phyloP scores from a whole-genome alignment of 1,140 invertebrate genomes.

The Penaeus japonicus region DNA sequence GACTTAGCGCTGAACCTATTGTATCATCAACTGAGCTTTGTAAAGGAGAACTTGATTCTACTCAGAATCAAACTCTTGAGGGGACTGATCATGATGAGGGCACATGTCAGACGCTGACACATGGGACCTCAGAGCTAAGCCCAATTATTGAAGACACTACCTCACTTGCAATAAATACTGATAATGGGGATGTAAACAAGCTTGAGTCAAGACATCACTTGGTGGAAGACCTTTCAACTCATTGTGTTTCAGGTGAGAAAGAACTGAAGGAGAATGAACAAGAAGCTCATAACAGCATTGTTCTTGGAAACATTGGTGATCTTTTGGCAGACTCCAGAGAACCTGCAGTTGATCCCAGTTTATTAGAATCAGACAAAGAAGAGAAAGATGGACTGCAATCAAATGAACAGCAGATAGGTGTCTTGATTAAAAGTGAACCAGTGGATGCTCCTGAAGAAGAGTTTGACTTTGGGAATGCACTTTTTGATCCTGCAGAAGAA shows the following conservation, averaged over 20 bases:
- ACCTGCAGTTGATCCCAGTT: background rate
- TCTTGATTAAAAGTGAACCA: constrained; percentile 43
- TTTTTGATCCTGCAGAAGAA: constrained; percentile 41
- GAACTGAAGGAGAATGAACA: background rate
- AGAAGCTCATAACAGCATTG: constrained; percentile 7
- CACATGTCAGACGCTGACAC: background rate
- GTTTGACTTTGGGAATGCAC: constrained; percentile 7
- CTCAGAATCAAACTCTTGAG: background rate
- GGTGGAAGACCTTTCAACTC: constrained; percentile 23
- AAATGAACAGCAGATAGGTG: background rate
- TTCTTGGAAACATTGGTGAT: constrained; percentile 31
- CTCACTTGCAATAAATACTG: background rate
- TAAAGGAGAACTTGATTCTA: background rate
- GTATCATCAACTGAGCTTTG: background rate
- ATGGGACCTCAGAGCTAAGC: constrained; percentile 48
- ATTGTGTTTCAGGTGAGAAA: constrained; percentile 50
- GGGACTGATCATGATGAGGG: constrained; percentile 25
- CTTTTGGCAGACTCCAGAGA: constrained; percentile 22
- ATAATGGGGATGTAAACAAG: constrained; percentile 4
- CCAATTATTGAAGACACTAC: constrained; percentile 12
- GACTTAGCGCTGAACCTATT: constrained; percentile 43
- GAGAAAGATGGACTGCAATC: background rate
- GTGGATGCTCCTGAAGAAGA: constrained; percentile 29
- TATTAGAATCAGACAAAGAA: background rate
- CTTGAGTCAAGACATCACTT: constrained; percentile 47